Conservation (phyloP, 2,888 invertebrate genomes). For the Aproaerema taeniolella region DNA sequence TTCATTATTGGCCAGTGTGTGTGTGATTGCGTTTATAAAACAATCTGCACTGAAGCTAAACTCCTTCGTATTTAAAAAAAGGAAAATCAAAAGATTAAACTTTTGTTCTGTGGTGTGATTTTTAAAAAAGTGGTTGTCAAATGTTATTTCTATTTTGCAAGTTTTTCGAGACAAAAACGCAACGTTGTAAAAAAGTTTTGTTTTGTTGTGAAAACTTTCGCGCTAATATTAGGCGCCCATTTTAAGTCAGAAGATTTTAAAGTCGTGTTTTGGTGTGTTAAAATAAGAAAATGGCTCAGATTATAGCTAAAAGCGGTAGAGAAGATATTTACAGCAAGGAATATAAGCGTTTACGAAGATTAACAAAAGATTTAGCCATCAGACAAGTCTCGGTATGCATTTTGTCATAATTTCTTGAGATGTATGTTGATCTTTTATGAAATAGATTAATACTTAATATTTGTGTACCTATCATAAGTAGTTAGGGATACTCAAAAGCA, state of each 20-base stretch:
- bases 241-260: constrained; percentile 27
- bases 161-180: too few species aligned
- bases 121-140: too few species aligned
- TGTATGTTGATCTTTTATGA: too few species aligned
- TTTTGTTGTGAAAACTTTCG: constrained; percentile 5
- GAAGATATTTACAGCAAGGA: constrained; percentile 81
- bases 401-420: neutral
- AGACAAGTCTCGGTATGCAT: constrained; percentile 82
- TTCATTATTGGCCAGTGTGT: constrained; percentile 44
- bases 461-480: too few species aligned
- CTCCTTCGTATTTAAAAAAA: too few species aligned
- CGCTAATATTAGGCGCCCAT: constrained; percentile 8
- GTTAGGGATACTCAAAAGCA: too few species aligned
- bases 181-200: constrained; percentile 20
- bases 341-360: constrained; percentile 80
- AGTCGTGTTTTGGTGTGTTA: neutral
- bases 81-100: too few species aligned
- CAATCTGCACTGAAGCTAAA: too few species aligned
- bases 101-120: too few species aligned
- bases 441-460: too few species aligned
- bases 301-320: constrained; percentile 33
- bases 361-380: constrained; percentile 82
- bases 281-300: constrained; percentile 41
- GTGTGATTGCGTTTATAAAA: too few species aligned
- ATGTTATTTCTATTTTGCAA: too few species aligned